A percentile compares a stretch with the other conserved stretches of the same genome.
Conservation (phyloP, 35 echinoderm and acorn worm genomes). For the Heliocidaris tuberculata region DNA sequence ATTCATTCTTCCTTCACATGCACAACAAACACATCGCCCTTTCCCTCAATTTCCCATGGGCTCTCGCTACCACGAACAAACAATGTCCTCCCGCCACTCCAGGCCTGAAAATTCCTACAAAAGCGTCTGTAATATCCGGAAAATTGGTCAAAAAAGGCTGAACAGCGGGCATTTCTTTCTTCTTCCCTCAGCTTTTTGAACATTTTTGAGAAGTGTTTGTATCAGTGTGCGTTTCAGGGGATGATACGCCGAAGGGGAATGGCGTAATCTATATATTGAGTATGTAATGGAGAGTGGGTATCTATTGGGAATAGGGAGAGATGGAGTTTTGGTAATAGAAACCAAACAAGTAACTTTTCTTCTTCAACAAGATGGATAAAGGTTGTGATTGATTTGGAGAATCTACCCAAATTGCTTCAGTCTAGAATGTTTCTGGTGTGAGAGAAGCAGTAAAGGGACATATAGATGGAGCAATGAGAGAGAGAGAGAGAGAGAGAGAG, state of each 20-base stretch:
- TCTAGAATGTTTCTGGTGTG: not conserved
- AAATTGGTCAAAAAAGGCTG: not conserved
- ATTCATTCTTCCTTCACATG: not conserved
- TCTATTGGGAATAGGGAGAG: not conserved
- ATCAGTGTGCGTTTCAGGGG: not conserved
- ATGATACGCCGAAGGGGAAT: not conserved
- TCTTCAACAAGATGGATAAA: not conserved
- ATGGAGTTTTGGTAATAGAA: not conserved
- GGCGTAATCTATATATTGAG: not conserved
- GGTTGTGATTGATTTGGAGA: not conserved
- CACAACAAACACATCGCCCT: not conserved
- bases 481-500: no score
- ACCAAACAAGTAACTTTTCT: not conserved
- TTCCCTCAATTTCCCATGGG: not conserved
- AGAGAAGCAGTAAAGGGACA: no score
- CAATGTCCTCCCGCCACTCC: not conserved
- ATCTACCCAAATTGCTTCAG: not conserved
- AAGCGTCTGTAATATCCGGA: slow-evolving; percentile 5
- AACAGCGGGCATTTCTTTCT: not conserved
- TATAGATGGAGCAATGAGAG: not conserved
- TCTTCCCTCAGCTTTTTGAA: not conserved
- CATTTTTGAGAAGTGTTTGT: not conserved
- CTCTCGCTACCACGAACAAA: not conserved
- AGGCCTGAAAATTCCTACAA: not conserved
- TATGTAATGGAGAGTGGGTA: not conserved